Percentiles rank a stretch among this genome's conserved stretches.
These are phyloP conservation scores for Pyrocoelia pectoralis DNA, from an alignment of 2,888 invertebrate species.

Conservation along the genomic window DNA sequence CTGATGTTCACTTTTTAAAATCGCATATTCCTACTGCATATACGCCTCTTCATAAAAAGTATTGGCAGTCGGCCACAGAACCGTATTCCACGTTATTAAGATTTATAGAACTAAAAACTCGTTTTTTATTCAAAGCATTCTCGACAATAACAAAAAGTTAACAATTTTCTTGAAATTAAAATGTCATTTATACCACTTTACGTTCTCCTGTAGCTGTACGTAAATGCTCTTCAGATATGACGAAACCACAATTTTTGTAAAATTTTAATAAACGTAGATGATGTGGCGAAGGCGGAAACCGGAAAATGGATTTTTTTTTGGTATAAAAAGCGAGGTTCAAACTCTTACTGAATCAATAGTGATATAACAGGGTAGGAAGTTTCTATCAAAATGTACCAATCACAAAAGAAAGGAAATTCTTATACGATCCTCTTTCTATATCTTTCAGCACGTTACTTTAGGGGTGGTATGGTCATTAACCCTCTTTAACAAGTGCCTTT, in stretches of 20 bases:
- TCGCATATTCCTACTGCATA: background rate
- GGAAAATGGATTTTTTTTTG: background rate
- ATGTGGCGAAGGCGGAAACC: background rate
- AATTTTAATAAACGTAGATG: too few species aligned
- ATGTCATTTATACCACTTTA: too few species aligned
- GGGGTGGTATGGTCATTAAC: slow-evolving; percentile 27
- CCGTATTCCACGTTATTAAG: background rate
- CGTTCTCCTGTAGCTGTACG: too few species aligned
- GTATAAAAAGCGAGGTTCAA: background rate
- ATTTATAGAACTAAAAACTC: background rate
- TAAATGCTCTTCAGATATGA: too few species aligned
- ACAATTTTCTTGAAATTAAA: too few species aligned
- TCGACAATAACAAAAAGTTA: too few species aligned
- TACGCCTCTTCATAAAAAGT: background rate
- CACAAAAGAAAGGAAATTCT: slow-evolving; percentile 22
- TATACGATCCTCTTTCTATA: slow-evolving; percentile 22
- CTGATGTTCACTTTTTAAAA: slow-evolving; percentile 1
- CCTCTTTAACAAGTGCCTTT: slow-evolving; percentile 22
- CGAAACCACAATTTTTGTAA: too few species aligned
- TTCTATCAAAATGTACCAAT: slow-evolving; percentile 5
- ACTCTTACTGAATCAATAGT: background rate
- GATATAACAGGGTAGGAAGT: slow-evolving; percentile 11
- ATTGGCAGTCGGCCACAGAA: background rate
- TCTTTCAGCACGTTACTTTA: slow-evolving; percentile 9
- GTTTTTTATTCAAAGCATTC: background rate